Evolutionary conservation across 2,888 invertebrate genomes (phyloP).

Genomic region (Cheilosia impressa): DNA sequence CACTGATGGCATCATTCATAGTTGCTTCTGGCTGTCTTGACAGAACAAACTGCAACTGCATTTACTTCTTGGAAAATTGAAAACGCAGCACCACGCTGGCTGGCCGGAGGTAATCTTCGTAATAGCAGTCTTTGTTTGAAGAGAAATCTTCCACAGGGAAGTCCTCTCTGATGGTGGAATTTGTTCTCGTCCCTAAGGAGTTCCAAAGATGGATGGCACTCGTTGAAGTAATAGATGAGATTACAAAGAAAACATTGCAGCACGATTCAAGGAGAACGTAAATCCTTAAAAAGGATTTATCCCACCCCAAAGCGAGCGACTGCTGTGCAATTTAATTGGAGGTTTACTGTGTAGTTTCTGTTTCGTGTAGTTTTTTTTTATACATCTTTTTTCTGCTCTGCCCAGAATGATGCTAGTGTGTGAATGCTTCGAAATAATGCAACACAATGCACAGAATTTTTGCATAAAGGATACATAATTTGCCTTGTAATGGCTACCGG

Average conservation of each 20-base stretch:
- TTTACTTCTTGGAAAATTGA: slow-evolving; percentile 33
- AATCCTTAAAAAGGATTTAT: slow-evolving; percentile 69
- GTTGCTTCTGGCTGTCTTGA: neutral
- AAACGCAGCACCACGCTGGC: slow-evolving; percentile 29
- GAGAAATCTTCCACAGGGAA: slow-evolving; percentile 17
- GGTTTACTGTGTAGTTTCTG: slow-evolving; percentile 36
- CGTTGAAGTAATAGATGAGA: slow-evolving; percentile 65
- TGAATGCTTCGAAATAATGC: slow-evolving; percentile 45
- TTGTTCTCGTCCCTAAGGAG: slow-evolving; percentile 37
- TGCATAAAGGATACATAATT: slow-evolving; percentile 71
- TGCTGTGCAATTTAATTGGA: slow-evolving; percentile 65
- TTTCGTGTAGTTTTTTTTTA: slow-evolving; percentile 12
- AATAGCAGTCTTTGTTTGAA: slow-evolving; percentile 37
- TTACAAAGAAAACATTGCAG: slow-evolving; percentile 40
- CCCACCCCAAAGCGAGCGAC: slow-evolving; percentile 11
- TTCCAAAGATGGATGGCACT: slow-evolving; percentile 66
- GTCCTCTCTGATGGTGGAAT: slow-evolving; percentile 19
- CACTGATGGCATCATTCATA: neutral
- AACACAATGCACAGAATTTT: slow-evolving; percentile 56
- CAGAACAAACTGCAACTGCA: neutral
- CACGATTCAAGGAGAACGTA: slow-evolving; percentile 52
- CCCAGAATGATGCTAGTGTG: slow-evolving; percentile 54
- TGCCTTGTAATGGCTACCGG: slow-evolving; percentile 60
- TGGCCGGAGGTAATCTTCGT: slow-evolving; percentile 43
- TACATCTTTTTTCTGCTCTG: neutral